phyloP scores from a whole-genome alignment of 2,113 vertebrate genomes.

The Eurypyga helias region DNA sequence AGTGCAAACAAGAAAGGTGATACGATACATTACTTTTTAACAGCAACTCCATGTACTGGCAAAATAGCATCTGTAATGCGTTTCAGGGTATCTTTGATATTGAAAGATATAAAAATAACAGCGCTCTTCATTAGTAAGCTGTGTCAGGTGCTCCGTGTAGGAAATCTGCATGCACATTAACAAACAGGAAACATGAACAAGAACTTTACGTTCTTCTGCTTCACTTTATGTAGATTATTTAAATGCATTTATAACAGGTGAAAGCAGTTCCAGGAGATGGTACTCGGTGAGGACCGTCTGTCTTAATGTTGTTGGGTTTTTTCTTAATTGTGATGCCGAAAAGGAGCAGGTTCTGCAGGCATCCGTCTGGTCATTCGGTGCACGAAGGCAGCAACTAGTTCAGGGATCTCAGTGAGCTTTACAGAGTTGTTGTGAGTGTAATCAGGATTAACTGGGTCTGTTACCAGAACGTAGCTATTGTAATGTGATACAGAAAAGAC shows the following conservation, averaged over 20 bases:
- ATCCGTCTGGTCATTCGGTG: not conserved
- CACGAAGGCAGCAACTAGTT: not conserved
- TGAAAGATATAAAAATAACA: not conserved
- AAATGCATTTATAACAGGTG: not conserved
- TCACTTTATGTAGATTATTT: not conserved
- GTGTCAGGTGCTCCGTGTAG: not conserved
- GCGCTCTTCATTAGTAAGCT: not conserved
- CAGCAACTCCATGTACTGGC: not conserved
- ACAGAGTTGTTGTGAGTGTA: not conserved
- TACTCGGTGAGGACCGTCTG: not conserved
- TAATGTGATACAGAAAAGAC: not conserved
- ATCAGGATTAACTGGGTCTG: not conserved
- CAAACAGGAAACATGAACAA: not conserved
- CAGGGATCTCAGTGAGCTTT: not conserved
- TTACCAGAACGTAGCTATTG: not conserved
- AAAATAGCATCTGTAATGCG: not conserved
- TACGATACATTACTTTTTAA: fast-evolving
- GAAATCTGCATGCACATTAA: not conserved
- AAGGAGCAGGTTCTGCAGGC: not conserved
- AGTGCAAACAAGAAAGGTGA: not conserved
- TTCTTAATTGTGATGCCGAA: not conserved
- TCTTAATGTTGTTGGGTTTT: not conserved
- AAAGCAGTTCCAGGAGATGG: not conserved
- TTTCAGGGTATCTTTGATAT: not conserved
- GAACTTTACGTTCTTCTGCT: not conserved